phyloP scores from a whole-genome alignment of 2,113 vertebrate species.

The Ascaphus truei region DNA sequence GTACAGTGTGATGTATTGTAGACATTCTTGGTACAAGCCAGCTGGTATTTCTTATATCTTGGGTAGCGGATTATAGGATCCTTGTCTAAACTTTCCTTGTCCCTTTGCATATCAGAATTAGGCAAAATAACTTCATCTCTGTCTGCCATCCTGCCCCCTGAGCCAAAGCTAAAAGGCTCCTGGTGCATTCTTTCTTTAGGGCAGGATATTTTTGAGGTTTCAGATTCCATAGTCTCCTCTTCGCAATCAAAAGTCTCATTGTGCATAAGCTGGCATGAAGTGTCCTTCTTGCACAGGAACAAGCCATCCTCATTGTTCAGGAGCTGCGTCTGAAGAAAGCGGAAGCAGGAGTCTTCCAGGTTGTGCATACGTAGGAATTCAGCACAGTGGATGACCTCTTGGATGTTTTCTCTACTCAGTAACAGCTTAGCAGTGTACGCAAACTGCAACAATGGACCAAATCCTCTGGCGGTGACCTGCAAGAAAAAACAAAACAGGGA shows the following conservation, averaged over 20 bases:
- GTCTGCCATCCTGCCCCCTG: conserved; percentile 56
- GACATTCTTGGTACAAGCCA: conserved; percentile 97
- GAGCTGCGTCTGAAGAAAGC: conserved; percentile 94
- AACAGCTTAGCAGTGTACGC: conserved; percentile 98
- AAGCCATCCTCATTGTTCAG: conserved; percentile 86
- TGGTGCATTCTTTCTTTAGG: conserved; percentile 68
- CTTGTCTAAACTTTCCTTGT: conserved; percentile 76
- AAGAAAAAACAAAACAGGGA: conserved; percentile 59
- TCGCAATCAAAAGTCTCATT: conserved; percentile 73
- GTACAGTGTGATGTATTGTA: conserved; percentile 91
- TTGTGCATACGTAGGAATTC: conserved; percentile 98
- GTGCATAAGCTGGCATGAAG: conserved; percentile 61
- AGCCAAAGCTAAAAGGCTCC: conserved; percentile 68
- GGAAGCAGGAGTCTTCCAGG: conserved; percentile 98
- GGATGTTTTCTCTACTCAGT: conserved; percentile 98
- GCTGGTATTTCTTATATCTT: conserved; percentile 97
- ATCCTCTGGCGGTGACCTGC: conserved; percentile 97
- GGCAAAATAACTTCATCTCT: conserved; percentile 68
- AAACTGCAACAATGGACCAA: conserved; percentile 96
- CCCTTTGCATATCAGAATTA: conserved; percentile 61
- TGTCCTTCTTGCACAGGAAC: conserved; percentile 81
- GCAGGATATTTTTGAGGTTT: conserved; percentile 69
- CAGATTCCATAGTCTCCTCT: conserved; percentile 80
- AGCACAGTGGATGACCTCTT: conserved; percentile 96
- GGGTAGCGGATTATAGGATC: conserved; percentile 83